Evolutionary conservation across 2,113 vertebrate species (phyloP).

Genomic region (Catharus bicknelli): DNA sequence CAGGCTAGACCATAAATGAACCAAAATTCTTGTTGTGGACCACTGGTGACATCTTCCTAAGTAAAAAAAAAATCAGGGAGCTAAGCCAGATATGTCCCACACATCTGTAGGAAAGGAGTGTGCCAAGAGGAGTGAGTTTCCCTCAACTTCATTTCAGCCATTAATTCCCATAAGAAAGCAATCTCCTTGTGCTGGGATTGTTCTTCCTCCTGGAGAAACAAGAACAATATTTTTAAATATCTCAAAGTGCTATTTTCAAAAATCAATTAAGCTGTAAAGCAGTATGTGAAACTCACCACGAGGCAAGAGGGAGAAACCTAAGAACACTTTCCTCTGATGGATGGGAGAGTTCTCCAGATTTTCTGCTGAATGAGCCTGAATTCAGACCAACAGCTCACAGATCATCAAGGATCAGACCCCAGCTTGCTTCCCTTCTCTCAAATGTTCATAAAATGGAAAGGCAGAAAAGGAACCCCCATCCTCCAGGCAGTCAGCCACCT

Average conservation of each 20-base stretch:
- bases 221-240: neutral
- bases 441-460: fast-evolving
- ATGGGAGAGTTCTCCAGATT: neutral
- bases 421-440: neutral
- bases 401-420: neutral
- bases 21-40: neutral
- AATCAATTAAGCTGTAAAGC: neutral
- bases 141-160: neutral
- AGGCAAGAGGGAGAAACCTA: neutral
- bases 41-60: neutral
- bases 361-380: neutral
- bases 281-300: neutral
- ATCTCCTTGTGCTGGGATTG: neutral
- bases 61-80: neutral
- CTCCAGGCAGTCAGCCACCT: fast-evolving
- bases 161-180: neutral
- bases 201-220: neutral
- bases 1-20: neutral
- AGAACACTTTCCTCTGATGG: neutral
- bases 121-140: neutral
- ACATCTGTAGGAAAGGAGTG: neutral
- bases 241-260: neutral
- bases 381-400: neutral
- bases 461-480: neutral
- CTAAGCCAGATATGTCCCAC: neutral